phyloP scores from a whole-genome alignment of 1,140 invertebrate genomes.

The Leguminivora glycinivorella region DNA sequence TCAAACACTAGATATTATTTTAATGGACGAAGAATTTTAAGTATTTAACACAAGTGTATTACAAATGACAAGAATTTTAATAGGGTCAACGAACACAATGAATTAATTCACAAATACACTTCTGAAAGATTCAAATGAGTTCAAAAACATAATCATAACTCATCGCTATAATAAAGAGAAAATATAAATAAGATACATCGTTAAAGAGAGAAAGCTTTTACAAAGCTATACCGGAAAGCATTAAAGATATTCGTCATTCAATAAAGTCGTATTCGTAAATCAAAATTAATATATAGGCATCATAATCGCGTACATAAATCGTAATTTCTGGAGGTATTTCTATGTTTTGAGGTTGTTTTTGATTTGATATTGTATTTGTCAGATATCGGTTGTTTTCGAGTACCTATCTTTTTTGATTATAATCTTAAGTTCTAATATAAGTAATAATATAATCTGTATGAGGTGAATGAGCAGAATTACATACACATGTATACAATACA shows the following conservation, averaged over 20 bases:
- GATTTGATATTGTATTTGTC: too few relatives aligned
- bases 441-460: too few relatives aligned
- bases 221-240: background rate
- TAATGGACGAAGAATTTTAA: background rate
- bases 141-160: background rate
- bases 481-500: too few relatives aligned
- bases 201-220: background rate
- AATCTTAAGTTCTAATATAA: too few relatives aligned
- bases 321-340: too few relatives aligned
- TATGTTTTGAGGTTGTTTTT: too few relatives aligned
- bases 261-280: background rate
- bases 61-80: background rate
- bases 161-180: background rate
- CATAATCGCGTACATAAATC: background rate
- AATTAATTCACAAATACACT: background rate
- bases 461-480: too few relatives aligned
- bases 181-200: background rate
- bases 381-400: too few relatives aligned
- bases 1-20: too few relatives aligned
- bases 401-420: too few relatives aligned
- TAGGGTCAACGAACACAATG: background rate
- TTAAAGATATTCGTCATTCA: background rate
- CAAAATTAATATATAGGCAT: constrained; percentile 1
- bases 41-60: background rate
- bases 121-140: background rate